Base-by-base conservation (phyloP, 2,888 invertebrate genomes). In the Apeira syringaria region DNA sequence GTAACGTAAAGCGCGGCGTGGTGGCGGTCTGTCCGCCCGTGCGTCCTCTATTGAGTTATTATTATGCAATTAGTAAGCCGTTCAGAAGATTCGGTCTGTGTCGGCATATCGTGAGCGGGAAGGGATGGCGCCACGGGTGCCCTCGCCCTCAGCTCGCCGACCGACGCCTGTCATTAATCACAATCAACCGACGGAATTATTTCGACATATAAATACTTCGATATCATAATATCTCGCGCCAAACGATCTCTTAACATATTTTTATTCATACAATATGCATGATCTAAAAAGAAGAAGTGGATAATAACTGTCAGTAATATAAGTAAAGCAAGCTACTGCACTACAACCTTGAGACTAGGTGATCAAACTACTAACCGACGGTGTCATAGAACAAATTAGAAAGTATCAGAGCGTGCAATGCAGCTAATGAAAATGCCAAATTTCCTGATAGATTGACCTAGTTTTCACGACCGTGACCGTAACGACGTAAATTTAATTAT, bases 141-240 rank as follows among this genome's bases (percentile, higher is more conserved):
- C 61, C 63, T 48, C 58, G 63, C 66, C 59, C 50, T 48, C 52
- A 49, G 52, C 41, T 33, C 55, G 49, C 61, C 52, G 36, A 35
- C 61, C 52, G 36, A 35, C 50, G 68, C 67, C 73, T 64, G 65
- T 80, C 88, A 88, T 89, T 88, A 85, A 89, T 89, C 87, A 89
- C 85, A 85, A 88, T 89, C 88, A 85, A 76, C 82, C 71, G 53
- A 57, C 45, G 73, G 79, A 84, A 89, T 88, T 84, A 86, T 85
- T 85, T 76, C 73, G 78, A 85, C 76, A 75, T 83, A 85, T 82
- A 72, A 86, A 84, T 75, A 69, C 64, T 73, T 74, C 68, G 65
- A 74, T 74, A 68, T 71, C 77, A 76, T 81, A 78, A 76, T 72
- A 69, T 68, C 69, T 68, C 62, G 74, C 71, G 73, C 69, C 70